Evolutionary conservation across 1,140 invertebrate species (phyloP).

Genomic region (Ctenoplectra terminalis): DNA sequence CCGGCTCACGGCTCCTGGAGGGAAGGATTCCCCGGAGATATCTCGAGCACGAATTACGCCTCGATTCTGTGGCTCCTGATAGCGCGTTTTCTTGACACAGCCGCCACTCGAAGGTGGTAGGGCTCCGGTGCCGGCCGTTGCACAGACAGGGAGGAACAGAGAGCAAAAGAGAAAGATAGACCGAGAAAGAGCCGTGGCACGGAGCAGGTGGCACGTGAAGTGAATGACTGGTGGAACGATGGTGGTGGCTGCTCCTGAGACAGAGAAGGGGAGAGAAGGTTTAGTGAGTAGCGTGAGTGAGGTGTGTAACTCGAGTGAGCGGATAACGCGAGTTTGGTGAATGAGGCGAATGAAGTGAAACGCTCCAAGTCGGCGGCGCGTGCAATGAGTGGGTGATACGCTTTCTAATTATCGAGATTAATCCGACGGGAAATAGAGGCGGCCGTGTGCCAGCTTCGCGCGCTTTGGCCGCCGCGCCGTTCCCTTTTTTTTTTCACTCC

Average conservation of each 20-base stretch:
- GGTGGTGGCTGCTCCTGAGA: conserved; percentile 45
- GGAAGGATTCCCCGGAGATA: conserved; percentile 15
- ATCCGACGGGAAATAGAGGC: conserved; percentile 62
- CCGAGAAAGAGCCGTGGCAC: conserved; percentile 18
- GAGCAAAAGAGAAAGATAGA: neutral
- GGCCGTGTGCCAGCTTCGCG: conserved; percentile 45
- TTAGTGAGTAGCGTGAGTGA: conserved; percentile 61
- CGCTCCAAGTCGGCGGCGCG: conserved; percentile 72
- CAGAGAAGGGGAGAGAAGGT: conserved; percentile 45
- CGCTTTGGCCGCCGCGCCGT: conserved; percentile 28
- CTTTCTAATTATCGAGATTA: conserved; percentile 78
- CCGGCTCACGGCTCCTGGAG: neutral
- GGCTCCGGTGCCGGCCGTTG: neutral
- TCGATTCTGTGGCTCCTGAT: conserved; percentile 48
- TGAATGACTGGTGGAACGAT: conserved; percentile 63
- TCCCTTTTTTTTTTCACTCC: conserved; percentile 19
- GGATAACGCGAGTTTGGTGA: conserved; percentile 74
- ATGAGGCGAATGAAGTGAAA: conserved; percentile 78
- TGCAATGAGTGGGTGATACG: conserved; percentile 77
- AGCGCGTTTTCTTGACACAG: conserved; percentile 45
- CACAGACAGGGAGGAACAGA: neutral
- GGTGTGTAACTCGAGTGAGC: conserved; percentile 70
- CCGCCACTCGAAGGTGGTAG: conserved; percentile 8
- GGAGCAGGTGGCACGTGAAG: conserved; percentile 63
- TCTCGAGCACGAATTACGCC: conserved; percentile 39